phyloP scores from a whole-genome alignment of 2,797 vertebrate species.

The Melanotaenia parkinsoni region DNA sequence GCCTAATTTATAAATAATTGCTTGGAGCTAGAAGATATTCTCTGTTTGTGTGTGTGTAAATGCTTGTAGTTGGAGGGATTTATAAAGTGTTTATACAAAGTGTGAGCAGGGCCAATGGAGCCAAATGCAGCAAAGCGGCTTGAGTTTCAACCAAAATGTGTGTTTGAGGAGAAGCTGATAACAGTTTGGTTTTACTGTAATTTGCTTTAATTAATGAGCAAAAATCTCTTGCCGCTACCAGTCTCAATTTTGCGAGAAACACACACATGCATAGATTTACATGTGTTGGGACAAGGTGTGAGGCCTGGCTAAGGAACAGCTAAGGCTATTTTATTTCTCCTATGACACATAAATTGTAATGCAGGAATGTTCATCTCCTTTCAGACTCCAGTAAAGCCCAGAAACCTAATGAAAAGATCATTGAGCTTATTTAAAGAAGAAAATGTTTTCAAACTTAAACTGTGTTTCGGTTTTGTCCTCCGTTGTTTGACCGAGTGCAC shows the following conservation, averaged over 20 bases:
- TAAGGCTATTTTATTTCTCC: constrained; percentile 48
- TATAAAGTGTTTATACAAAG: constrained; percentile 79
- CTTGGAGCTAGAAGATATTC: constrained; percentile 49
- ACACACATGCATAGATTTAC: constrained; percentile 30
- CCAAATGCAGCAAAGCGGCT: constrained; percentile 69
- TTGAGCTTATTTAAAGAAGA: constrained; percentile 34
- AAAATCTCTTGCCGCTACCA: constrained; percentile 54
- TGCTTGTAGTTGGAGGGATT: constrained; percentile 62
- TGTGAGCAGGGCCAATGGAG: constrained; percentile 54
- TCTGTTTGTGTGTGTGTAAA: constrained; percentile 29
- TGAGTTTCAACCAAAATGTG: constrained; percentile 71
- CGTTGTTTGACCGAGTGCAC: background rate
- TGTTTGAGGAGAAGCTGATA: constrained; percentile 78
- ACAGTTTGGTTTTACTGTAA: constrained; percentile 74
- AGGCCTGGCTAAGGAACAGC: constrained; percentile 45
- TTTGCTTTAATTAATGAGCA: constrained; percentile 80
- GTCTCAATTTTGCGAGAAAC: constrained; percentile 43
- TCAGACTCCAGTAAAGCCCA: constrained; percentile 17
- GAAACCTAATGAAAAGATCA: constrained; percentile 30
- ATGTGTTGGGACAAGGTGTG: constrained; percentile 42
- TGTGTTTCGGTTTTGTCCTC: background rate
- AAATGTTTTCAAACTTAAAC: constrained; percentile 7
- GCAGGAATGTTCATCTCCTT: constrained; percentile 59
- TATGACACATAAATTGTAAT: constrained; percentile 55
- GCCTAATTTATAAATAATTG: constrained; percentile 76